These are phyloP conservation scores for Seriola quinqueradiata DNA, from an alignment of 2,113 vertebrate genomes.

Conservation along the genomic window DNA sequence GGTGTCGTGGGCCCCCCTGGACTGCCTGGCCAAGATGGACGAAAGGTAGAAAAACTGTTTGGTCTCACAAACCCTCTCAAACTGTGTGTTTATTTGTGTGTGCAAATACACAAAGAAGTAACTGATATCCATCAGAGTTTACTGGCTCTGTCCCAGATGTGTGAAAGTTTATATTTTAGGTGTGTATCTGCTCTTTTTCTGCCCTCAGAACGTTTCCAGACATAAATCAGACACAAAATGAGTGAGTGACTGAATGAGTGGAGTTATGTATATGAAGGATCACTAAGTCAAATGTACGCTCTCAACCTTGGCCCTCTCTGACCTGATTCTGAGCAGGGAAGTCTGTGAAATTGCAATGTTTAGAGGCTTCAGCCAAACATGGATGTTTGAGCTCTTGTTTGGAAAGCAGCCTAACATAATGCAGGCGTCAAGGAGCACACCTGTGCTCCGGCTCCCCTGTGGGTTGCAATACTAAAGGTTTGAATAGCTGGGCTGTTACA, in stretches of 20 bases:
- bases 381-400: constrained; percentile 72
- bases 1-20: constrained; percentile 89
- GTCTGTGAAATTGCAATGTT: constrained; percentile 38
- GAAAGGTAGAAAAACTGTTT: constrained; percentile 86
- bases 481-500: constrained; percentile 55
- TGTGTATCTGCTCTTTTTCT: background rate
- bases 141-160: background rate
- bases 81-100: constrained; percentile 29
- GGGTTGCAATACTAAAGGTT: constrained; percentile 20
- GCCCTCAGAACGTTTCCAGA: background rate
- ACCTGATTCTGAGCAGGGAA: constrained; percentile 5
- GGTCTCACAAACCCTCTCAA: background rate
- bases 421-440: constrained; percentile 60
- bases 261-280: background rate
- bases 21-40: constrained; percentile 88
- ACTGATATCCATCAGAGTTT: background rate
- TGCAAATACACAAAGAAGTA: background rate
- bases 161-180: background rate
- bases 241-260: background rate
- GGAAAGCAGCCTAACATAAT: constrained; percentile 64
- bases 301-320: background rate
- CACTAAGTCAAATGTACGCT: constrained; percentile 31
- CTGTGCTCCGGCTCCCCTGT: constrained; percentile 50
- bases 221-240: constrained; percentile 22
- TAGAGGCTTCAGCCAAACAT: constrained; percentile 56